These are phyloP conservation scores for Drosophila pectinifera DNA, from an alignment of 1,140 invertebrate genomes.

Conservation along the genomic window DNA sequence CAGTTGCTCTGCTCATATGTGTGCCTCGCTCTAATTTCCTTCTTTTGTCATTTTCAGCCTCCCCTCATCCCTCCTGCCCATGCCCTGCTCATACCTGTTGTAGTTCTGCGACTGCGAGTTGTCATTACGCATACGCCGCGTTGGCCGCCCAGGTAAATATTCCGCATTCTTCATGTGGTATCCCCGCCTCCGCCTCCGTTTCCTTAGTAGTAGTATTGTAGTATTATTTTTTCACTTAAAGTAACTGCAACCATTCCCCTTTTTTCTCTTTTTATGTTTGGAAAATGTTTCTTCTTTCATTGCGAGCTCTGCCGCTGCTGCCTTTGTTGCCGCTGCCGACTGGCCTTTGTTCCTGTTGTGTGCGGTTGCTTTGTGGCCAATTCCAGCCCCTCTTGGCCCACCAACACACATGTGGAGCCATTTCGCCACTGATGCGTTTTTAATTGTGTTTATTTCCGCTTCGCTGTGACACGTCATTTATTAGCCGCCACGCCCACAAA, in stretches of 20 bases:
- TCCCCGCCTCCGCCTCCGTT: too few species aligned
- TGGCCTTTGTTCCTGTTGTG: conserved; percentile 21
- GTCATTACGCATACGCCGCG: conserved; percentile 11
- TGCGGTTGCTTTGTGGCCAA: conserved; percentile 35
- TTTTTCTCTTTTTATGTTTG: conserved; percentile 35
- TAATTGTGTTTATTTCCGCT: conserved; percentile 81
- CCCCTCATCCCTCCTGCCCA: neutral
- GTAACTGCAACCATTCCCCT: conserved; percentile 18
- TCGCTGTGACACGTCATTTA: conserved; percentile 76
- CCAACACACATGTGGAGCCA: conserved; percentile 21
- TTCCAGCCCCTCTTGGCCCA: neutral
- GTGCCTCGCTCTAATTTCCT: neutral
- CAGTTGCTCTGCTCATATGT: neutral
- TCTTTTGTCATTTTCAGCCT: neutral
- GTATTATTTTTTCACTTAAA: conserved; percentile 39
- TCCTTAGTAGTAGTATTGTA: neutral
- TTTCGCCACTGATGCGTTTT: conserved; percentile 76
- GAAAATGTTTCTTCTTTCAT: conserved; percentile 24
- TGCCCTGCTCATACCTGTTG: neutral
- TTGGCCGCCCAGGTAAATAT: neutral
- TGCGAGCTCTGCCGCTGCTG: conserved; percentile 14
- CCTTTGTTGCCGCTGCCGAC: conserved; percentile 34
- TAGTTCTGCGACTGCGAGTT: neutral
- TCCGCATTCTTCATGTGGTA: neutral
- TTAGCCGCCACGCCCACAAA: conserved; percentile 44